phyloP scores from a whole-genome alignment of 92 coral and sea anemone genomes.

The Nematostella vectensis region DNA sequence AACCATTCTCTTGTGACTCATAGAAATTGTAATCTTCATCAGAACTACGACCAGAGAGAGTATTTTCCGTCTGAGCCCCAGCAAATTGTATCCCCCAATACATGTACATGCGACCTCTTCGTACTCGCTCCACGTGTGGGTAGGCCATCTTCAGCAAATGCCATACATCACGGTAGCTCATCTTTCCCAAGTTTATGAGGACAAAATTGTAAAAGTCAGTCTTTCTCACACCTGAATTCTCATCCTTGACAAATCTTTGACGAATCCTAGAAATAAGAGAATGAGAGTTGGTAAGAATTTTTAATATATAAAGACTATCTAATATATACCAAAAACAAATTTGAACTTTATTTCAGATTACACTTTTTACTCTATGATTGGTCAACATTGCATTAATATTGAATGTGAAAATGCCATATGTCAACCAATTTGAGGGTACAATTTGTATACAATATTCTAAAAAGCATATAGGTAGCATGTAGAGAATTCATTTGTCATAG shows the following conservation, averaged over 20 bases:
- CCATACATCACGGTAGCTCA: conserved; percentile 32
- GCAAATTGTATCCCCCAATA: conserved; percentile 29
- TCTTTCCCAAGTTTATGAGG: conserved; percentile 10
- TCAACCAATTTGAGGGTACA: no score
- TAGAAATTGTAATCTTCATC: not conserved
- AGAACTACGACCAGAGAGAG: not conserved
- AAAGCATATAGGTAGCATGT: no score
- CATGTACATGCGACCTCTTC: conserved; percentile 30
- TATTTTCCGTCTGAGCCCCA: not conserved
- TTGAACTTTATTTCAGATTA: no score
- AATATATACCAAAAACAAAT: no score
- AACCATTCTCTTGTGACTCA: no score
- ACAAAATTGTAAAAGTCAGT: conserved; percentile 23
- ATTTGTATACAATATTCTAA: no score
- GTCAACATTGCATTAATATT: no score
- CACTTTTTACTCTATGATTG: no score
- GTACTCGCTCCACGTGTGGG: conserved; percentile 27
- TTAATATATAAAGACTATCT: no score
- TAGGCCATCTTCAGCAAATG: conserved; percentile 29
- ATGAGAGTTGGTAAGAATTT: no score
- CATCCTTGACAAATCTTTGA: conserved; percentile 13
- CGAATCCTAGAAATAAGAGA: conserved; percentile 7
- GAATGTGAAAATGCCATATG: no score
- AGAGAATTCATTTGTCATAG: no score
- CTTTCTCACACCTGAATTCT: conserved; percentile 22